Percentiles rank a stretch among this genome's conserved stretches.
Evolutionary conservation across 2,113 vertebrate genomes (phyloP).

Genomic region (Cephalopterus ornatus): DNA sequence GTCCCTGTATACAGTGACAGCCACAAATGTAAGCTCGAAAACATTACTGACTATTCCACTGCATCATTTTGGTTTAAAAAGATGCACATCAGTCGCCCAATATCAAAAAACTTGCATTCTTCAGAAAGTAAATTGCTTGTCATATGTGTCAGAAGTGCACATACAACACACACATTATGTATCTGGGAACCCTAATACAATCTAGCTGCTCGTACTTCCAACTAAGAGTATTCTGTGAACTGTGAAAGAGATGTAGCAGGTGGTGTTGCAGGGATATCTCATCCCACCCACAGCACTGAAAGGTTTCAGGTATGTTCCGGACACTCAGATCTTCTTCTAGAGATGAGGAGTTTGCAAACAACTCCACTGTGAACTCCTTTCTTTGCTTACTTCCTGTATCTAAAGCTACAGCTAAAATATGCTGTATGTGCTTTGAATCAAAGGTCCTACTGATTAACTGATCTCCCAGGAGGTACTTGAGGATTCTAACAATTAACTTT

Average conservation of each 20-base stretch:
- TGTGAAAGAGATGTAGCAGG: background rate
- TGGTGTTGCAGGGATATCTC: background rate
- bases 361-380: background rate
- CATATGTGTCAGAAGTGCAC: background rate
- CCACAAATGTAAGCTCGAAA: background rate
- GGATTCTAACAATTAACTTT: background rate
- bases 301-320: background rate
- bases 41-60: background rate
- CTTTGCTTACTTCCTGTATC: background rate
- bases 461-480: background rate
- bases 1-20: background rate
- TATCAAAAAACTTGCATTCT: background rate
- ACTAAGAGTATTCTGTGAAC: background rate
- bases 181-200: background rate
- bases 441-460: background rate
- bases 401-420: background rate
- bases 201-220: background rate
- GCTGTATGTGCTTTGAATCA: background rate
- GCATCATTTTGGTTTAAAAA: background rate
- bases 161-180: fast-evolving
- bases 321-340: background rate
- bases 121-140: background rate
- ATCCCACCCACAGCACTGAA: background rate
- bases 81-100: background rate
- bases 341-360: background rate